Base-by-base conservation (phyloP, 2,888 invertebrate species). In the Lypha dubia region DNA sequence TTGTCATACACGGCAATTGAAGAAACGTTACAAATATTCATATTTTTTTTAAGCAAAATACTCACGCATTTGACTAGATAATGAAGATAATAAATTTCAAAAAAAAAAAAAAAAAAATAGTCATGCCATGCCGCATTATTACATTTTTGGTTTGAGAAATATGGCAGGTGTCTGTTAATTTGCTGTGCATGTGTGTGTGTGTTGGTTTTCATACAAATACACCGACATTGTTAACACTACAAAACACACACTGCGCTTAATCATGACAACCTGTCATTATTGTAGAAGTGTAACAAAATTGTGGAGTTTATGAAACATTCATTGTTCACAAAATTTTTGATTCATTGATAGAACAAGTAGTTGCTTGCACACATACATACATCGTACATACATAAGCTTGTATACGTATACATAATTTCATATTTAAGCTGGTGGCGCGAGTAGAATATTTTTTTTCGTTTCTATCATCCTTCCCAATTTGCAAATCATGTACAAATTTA, bases 211-310 rank as follows among this genome's bases (percentile, higher is more conserved):
- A 24, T 41, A 24, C 22, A 0, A 11, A 38, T n/a, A 9, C 7
- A 41, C 38, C 9, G 7, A 41, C n/a, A 20, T 35, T 49, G 17
- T 49, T 8, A 35, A 13, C 49, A 32, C 15, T 11, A 49, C 15
- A 67, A 44, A 32, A 60, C 46, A 35, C 38, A n/a, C n/a, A n/a
- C n/a, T n/a, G n/a, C 20, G 49, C 41, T 38, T 53, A 22, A 79
- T 56, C 46, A 71, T 44, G 35, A 71, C 53, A 56, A 56, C 28
- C 56, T 70, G 53, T 35, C 79, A 79, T 53, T 35, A 63, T 53
- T 70, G 9, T 7, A 44, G 32, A 70, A 35, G 70, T 53, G 17
- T 65, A 44, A 56, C 51, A 44, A 51, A 32, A 32, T 32, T 8
- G 24, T 1, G 28, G 24, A n/a, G 24, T 41, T 74, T 49, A 22